Evolutionary conservation across 2,888 invertebrate species (phyloP), one percentile per base, ranked within the genome.

Genomic region (Scrobipalpa atriplicella): DNA sequence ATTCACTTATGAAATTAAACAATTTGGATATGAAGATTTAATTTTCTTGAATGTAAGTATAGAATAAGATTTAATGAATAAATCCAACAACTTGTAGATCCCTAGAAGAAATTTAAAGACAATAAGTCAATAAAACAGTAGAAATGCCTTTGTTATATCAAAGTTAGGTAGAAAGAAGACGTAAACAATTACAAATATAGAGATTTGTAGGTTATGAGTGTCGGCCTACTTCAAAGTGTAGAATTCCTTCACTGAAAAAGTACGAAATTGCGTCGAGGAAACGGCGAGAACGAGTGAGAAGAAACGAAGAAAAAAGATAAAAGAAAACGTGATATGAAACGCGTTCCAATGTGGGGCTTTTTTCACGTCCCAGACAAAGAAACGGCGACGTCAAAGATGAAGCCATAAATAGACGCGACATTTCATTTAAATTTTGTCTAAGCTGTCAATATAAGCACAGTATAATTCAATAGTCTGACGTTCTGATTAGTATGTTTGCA

Each of bases 261-360:
- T 29, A 36, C 64, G 36, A 64, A 56, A 64, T 64, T 64, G 64
- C 56, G 38, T 56, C 56, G 47, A 64, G 41, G 56, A 41, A 64
- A 64, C 64, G 38, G 16, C 64, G 38, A n/a, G n/a, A n/a, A n/a
- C n/a, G 18, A 65, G 51, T 38, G 61, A 29, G 65, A 56, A 63
- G 51, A 60, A n/a, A 21, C 60, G 16, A 16, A 63, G 16, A n/a
- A 63, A 58, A 64, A 62, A 63, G 63, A 65, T 65, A 58, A 65
- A 65, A 60, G 69, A 71, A 61, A 71, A 67, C 67, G 71, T 79
- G 79, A 82, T 85, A 84, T 84, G 82, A 81, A 84, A 85, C 80
- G 80, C 80, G 76, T 78, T 75, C 71, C 75, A 72, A 73, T 78
- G 74, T 75, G 76, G 78, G 79, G 76, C 76, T 80, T 81, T 78